Evolutionary conservation across 2,113 vertebrate genomes (phyloP).

Genomic region (Phyllostomus hastatus): DNA sequence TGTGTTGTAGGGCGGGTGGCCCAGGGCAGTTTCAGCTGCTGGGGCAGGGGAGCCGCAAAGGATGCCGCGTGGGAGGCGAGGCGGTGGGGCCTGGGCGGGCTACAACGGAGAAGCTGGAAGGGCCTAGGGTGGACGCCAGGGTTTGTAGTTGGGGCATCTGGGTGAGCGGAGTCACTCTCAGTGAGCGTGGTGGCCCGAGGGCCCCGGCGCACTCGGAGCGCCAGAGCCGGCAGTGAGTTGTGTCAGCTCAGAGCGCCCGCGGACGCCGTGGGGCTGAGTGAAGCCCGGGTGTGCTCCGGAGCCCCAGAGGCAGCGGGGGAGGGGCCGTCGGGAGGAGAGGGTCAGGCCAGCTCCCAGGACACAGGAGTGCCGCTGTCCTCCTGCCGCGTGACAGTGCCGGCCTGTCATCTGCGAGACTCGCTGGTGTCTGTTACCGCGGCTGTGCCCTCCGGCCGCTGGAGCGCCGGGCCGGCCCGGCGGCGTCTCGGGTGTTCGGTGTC

Average conservation of each 20-base stretch:
- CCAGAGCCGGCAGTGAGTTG: background rate
- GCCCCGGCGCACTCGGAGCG: background rate
- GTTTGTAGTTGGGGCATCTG: background rate
- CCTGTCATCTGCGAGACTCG: background rate
- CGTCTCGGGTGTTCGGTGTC: background rate
- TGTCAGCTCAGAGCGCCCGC: background rate
- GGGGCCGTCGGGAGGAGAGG: background rate
- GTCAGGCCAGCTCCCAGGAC: background rate
- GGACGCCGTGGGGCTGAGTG: accelerated
- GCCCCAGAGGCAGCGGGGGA: background rate
- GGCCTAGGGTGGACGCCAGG: background rate
- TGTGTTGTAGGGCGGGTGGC: background rate
- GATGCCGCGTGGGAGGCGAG: background rate
- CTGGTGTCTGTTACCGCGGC: background rate
- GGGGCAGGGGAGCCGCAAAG: background rate
- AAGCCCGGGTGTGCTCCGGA: accelerated
- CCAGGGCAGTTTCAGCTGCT: background rate
- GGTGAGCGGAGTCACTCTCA: background rate
- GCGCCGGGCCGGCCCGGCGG: background rate
- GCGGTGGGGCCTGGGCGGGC: background rate
- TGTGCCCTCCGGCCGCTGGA: background rate
- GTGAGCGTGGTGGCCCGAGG: background rate
- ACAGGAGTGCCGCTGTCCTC: background rate
- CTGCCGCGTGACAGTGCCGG: background rate
- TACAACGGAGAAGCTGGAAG: background rate